Evolutionary conservation across 2,113 vertebrate genomes (phyloP).

Genomic region (Nyctibius bracteatus): DNA sequence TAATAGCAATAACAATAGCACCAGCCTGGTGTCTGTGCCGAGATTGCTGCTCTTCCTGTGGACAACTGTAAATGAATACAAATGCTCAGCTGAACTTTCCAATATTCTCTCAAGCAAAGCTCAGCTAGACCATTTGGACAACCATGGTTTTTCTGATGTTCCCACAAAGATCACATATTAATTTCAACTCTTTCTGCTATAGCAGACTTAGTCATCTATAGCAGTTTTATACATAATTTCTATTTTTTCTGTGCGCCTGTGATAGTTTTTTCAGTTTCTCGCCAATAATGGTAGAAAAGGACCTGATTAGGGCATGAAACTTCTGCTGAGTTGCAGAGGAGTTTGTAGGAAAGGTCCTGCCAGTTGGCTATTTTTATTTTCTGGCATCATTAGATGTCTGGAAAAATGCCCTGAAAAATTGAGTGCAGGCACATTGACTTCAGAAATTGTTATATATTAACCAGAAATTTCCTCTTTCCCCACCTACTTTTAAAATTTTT

Average conservation of each 20-base stretch:
- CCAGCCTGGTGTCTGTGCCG: background rate
- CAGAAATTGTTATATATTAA: constrained; percentile 50
- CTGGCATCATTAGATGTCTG: constrained; percentile 32
- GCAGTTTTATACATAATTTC: background rate
- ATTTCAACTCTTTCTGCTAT: background rate
- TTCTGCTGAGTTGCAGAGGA: background rate
- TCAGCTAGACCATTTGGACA: background rate
- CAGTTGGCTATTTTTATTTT: constrained; percentile 50
- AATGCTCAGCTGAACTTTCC: background rate
- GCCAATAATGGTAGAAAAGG: background rate
- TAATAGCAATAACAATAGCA: background rate
- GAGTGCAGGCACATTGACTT: constrained; percentile 28
- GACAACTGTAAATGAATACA: background rate
- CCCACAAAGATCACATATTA: background rate
- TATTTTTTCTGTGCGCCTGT: background rate
- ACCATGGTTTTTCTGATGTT: background rate
- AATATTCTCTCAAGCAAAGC: background rate
- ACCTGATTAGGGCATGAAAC: background rate
- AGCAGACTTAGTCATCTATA: background rate
- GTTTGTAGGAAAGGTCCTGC: background rate
- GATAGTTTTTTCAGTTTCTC: background rate
- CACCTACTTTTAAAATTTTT: constrained; percentile 61
- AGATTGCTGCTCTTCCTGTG: background rate
- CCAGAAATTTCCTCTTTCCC: constrained; percentile 59
- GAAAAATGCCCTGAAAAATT: constrained; percentile 53